phyloP scores from a whole-genome alignment of 2,888 invertebrate species.

The Lithophane semibrunnea region DNA sequence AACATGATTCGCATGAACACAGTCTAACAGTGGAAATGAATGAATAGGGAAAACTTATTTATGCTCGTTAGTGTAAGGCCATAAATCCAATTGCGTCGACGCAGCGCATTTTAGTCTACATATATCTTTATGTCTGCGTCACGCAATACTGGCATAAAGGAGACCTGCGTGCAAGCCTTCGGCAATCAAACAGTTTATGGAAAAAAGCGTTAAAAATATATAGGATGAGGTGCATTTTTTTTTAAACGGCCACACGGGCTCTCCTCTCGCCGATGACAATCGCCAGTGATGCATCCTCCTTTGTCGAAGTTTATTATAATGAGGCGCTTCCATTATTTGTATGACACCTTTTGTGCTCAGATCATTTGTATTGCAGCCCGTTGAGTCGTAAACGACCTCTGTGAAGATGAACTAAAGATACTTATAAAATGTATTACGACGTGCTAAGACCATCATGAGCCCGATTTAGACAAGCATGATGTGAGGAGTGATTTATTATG shows the following conservation, averaged over 20 bases:
- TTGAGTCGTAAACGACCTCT: slow-evolving; percentile 45
- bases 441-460: slow-evolving; percentile 35
- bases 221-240: slow-evolving; percentile 21
- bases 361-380: slow-evolving; percentile 34
- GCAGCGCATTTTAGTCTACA: slow-evolving; percentile 32
- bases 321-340: slow-evolving; percentile 40
- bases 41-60: slow-evolving; percentile 47
- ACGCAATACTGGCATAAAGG: slow-evolving; percentile 72
- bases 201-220: slow-evolving; percentile 37
- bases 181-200: slow-evolving; percentile 3
- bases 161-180: slow-evolving; percentile 42
- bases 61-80: slow-evolving; percentile 42
- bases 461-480: slow-evolving; percentile 46
- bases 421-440: slow-evolving; percentile 53
- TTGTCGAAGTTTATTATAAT: slow-evolving; percentile 37
- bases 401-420: slow-evolving; percentile 42
- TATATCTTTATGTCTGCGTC: slow-evolving; percentile 56
- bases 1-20: slow-evolving; percentile 26
- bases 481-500: slow-evolving; percentile 50
- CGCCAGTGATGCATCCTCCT: neutral
- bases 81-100: slow-evolving; percentile 57
- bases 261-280: neutral
- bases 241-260: slow-evolving; percentile 21
- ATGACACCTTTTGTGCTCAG: slow-evolving; percentile 33
- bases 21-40: slow-evolving; percentile 36